These are phyloP conservation scores for Cyaniris semiargus DNA, from an alignment of 2,888 invertebrate species.

Conservation along the genomic window DNA sequence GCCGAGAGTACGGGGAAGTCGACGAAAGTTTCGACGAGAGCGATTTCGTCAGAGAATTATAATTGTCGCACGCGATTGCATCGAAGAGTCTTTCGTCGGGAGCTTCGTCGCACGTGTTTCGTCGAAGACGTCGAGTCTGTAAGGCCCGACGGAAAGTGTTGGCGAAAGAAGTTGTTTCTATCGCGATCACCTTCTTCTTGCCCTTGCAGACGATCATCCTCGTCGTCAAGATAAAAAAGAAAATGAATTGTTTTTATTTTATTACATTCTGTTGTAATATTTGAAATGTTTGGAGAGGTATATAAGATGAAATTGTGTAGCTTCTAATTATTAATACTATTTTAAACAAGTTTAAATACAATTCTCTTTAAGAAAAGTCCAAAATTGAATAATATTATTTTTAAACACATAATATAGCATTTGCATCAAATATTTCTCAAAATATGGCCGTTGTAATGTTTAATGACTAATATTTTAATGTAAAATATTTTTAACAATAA, in stretches of 20 bases:
- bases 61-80: background rate
- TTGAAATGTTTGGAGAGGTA: no score
- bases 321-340: no score
- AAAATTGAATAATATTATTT: no score
- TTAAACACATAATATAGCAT: no score
- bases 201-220: background rate
- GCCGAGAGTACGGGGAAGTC: background rate
- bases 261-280: no score
- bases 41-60: background rate
- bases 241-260: background rate
- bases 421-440: no score
- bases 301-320: no score
- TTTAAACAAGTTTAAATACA: no score
- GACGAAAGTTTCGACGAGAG: background rate
- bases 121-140: background rate
- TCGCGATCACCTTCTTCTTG: background rate
- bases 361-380: no score
- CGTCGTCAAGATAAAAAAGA: background rate
- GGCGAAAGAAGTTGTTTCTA: background rate
- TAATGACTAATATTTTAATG: no score
- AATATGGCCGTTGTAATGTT: no score
- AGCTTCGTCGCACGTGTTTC: background rate
- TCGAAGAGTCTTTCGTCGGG: background rate
- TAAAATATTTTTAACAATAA: no score
- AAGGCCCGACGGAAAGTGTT: background rate